Percentiles rank a stretch among this genome's conserved stretches.
phyloP scores from a whole-genome alignment of 2,797 vertebrate genomes.

The Cetoscarus ocellatus region DNA sequence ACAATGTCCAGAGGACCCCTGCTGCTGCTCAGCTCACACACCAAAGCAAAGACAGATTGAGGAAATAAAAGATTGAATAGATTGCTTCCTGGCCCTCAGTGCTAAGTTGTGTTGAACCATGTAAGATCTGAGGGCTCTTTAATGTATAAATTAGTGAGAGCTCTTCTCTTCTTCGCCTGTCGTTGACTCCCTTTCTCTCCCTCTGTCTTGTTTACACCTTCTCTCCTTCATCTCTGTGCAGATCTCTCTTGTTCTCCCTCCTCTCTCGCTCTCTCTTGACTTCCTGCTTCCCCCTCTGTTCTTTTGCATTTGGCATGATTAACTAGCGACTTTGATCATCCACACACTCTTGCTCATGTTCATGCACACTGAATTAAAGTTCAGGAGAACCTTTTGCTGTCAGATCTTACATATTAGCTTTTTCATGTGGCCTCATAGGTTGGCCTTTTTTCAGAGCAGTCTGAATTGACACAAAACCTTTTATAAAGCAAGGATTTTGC shows the following conservation, averaged over 20 bases:
- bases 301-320: conserved; percentile 71
- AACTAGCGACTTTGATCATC: conserved; percentile 76
- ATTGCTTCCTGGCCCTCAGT: conserved; percentile 67
- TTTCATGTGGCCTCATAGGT: conserved; percentile 40
- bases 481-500: conserved; percentile 8
- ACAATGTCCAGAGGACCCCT: conserved; percentile 39
- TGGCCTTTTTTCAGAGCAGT: conserved; percentile 15
- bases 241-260: conserved; percentile 5
- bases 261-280: conserved; percentile 15
- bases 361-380: conserved; percentile 48
- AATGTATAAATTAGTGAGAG: conserved; percentile 79
- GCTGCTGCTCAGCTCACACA: conserved; percentile 53
- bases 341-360: conserved; percentile 36
- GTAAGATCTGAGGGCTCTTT: conserved; percentile 75
- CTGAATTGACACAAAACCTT: conserved; percentile 12
- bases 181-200: conserved; percentile 50
- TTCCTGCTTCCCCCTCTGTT: conserved; percentile 47
- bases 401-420: conserved; percentile 45
- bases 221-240: conserved; percentile 36
- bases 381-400: conserved; percentile 62
- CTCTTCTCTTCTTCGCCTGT: conserved; percentile 55
- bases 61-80: conserved; percentile 77
- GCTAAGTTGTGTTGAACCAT: conserved; percentile 74
- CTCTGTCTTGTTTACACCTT: conserved; percentile 62
- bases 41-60: conserved; percentile 61